Evolutionary conservation across 1,140 invertebrate species (phyloP).

Genomic region (Achatina immaculata): DNA sequence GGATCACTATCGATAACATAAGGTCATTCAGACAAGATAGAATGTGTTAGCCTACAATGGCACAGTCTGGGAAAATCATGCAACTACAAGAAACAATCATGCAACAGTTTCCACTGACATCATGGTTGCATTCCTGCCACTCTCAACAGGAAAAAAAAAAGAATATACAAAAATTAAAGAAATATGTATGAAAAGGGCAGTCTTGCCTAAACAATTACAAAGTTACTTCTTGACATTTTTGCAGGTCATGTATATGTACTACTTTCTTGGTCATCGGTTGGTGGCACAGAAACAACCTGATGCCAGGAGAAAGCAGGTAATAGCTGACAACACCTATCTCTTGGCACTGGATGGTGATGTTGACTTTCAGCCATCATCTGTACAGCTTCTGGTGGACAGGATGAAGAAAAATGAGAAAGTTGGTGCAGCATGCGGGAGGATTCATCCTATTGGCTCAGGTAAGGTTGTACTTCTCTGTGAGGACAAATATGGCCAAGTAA

Average conservation of each 20-base stretch:
- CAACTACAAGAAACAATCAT: no score
- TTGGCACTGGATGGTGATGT: slow-evolving; percentile 76
- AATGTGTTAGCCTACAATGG: no score
- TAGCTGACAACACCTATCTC: slow-evolving; percentile 76
- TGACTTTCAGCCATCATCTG: slow-evolving; percentile 75
- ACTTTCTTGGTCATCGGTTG: slow-evolving; percentile 71
- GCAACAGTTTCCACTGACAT: no score
- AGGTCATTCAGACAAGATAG: no score
- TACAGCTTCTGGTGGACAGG: slow-evolving; percentile 74
- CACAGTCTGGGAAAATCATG: no score
- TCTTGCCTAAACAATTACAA: no score
- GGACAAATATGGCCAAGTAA: background rate
- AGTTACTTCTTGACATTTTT: no score
- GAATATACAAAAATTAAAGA: no score
- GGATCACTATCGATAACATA: no score
- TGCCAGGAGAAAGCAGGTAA: slow-evolving; percentile 94
- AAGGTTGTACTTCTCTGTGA: background rate
- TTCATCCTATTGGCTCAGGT: slow-evolving; percentile 74
- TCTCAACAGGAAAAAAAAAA: no score
- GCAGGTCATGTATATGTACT: slow-evolving; percentile 81
- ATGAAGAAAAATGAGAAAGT: slow-evolving; percentile 76
- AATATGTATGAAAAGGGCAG: no score
- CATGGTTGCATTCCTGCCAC: no score
- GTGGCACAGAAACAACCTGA: slow-evolving; percentile 55
- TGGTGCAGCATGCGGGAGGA: slow-evolving; percentile 76